Evolutionary conservation across 2,888 invertebrate genomes (phyloP).

Genomic region (Sinodicranocentrus sp.): DNA sequence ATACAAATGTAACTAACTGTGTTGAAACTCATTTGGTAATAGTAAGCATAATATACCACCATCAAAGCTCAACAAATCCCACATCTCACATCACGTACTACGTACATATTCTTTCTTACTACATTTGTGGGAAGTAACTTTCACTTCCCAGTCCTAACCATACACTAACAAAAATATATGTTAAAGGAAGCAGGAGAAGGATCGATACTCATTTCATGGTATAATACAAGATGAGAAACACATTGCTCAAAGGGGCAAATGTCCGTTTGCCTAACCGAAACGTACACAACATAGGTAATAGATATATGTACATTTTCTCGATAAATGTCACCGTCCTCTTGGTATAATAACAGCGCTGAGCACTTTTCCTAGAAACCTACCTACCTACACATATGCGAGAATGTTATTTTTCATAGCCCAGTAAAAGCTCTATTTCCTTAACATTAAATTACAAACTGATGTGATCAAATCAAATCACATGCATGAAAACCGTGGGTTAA

Average conservation of each 20-base stretch:
- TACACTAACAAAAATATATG: background rate
- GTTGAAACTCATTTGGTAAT: too few species aligned
- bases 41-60: too few species aligned
- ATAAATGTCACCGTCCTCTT: background rate
- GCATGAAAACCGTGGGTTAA: background rate
- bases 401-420: background rate
- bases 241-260: background rate
- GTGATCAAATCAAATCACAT: background rate
- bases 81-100: too few species aligned
- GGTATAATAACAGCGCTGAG: background rate
- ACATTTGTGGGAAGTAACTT: background rate
- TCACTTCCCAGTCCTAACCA: background rate
- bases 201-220: background rate
- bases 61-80: too few species aligned
- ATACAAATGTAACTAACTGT: too few species aligned
- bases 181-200: background rate
- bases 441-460: background rate
- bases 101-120: too few species aligned
- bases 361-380: background rate
- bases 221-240: background rate
- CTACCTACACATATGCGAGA: background rate
- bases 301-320: background rate
- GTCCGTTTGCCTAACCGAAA: background rate
- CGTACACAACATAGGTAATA: background rate
- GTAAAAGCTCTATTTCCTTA: conserved; percentile 13